These are phyloP conservation scores for Melipona quadrifasciata DNA, from an alignment of 1,140 invertebrate species.

Conservation along the genomic window DNA sequence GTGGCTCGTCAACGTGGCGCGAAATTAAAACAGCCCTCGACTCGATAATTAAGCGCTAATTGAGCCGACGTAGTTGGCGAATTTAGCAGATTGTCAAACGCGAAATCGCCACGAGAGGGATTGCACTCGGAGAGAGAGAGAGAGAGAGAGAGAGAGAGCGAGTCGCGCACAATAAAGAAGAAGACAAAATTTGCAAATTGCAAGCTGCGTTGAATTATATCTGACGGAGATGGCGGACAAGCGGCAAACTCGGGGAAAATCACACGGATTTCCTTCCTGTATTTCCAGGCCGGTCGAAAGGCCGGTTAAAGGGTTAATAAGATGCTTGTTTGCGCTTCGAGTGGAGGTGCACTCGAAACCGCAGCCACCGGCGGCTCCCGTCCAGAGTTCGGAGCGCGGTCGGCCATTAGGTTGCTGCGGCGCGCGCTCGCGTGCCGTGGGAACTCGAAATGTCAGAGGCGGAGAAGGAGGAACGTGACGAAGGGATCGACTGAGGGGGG, in stretches of 20 bases:
- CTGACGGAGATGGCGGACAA: conserved; percentile 19
- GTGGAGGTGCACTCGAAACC: conserved; percentile 15
- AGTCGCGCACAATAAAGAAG: conserved; percentile 43
- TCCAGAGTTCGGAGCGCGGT: background rate
- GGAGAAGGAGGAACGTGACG: background rate
- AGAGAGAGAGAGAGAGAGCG: background rate
- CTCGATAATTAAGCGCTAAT: conserved; percentile 42
- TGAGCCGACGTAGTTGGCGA: conserved; percentile 3
- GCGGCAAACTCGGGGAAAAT: conserved; percentile 44
- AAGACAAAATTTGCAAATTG: conserved; percentile 55
- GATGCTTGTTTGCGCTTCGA: conserved; percentile 36
- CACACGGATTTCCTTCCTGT: conserved; percentile 34
- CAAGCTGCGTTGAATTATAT: conserved; percentile 48
- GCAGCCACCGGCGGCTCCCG: background rate
- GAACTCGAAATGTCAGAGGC: conserved; percentile 32
- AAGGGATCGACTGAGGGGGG: background rate
- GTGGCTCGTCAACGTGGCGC: no score
- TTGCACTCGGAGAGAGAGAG: conserved; percentile 3
- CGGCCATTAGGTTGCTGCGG: conserved; percentile 18
- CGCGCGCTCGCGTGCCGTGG: conserved; percentile 30
- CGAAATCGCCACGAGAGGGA: conserved; percentile 26
- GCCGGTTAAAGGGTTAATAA: conserved; percentile 50
- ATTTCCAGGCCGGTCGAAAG: conserved; percentile 34
- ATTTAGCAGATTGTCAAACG: conserved; percentile 52
- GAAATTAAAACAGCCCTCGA: background rate